These are phyloP conservation scores for Gracilinanus agilis DNA, from an alignment of 2,113 vertebrate species.

Conservation along the genomic window DNA sequence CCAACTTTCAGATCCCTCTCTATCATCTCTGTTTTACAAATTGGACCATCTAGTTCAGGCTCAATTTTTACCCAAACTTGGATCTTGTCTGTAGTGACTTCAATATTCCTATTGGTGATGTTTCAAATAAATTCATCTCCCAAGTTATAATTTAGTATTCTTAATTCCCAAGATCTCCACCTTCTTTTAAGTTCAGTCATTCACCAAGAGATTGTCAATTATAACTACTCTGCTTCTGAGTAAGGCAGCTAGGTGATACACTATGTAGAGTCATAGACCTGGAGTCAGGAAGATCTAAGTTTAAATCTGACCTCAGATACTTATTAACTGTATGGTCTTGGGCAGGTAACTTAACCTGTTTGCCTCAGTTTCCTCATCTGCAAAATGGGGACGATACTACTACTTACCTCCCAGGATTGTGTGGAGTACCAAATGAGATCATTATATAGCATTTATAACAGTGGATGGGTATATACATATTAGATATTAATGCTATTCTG, in stretches of 20 bases:
- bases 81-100: background rate
- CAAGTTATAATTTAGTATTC: background rate
- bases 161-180: background rate
- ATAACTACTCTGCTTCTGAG: background rate
- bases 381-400: too few relatives aligned
- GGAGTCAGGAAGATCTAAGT: too few relatives aligned
- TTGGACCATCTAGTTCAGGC: background rate
- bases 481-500: too few relatives aligned
- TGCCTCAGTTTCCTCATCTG: too few relatives aligned
- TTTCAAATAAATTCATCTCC: background rate
- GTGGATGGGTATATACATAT: too few relatives aligned
- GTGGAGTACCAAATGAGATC: too few relatives aligned
- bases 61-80: background rate
- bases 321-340: too few relatives aligned
- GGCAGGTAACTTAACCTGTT: too few relatives aligned
- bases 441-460: too few relatives aligned
- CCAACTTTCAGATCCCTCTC: background rate
- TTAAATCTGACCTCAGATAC: too few relatives aligned
- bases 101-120: background rate
- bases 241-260: background rate
- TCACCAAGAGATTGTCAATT: background rate
- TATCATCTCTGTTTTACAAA: background rate
- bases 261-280: too few relatives aligned
- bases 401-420: too few relatives aligned
- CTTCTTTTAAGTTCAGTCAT: background rate